A percentile compares a stretch with the other conserved stretches of the same genome.
phyloP scores from a whole-genome alignment of 2,888 invertebrate species.

The Sinopyrophorus schimmeli region DNA sequence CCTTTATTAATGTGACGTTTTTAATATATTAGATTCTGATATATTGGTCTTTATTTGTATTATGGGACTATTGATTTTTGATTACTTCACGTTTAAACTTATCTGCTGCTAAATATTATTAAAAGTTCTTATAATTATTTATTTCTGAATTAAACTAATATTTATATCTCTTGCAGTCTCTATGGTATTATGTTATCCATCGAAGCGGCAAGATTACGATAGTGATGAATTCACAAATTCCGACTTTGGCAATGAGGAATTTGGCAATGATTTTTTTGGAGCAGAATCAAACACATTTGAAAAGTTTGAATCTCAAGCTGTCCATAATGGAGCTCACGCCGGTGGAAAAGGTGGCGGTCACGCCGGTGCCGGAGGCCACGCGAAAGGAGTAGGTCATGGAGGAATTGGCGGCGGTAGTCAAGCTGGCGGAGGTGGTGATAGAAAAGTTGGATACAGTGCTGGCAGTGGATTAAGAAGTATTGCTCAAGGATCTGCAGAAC shows the following conservation, averaged over 20 bases:
- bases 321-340: constrained; percentile 9
- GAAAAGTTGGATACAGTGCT: constrained; percentile 65
- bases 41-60: too few relatives aligned
- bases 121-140: too few relatives aligned
- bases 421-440: constrained; percentile 34
- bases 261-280: constrained; percentile 33
- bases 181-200: constrained; percentile 7
- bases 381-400: background rate
- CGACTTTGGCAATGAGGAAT: constrained; percentile 16
- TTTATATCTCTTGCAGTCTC: constrained; percentile 18
- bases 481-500: constrained; percentile 74
- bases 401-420: constrained; percentile 21
- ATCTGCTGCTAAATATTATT: too few relatives aligned
- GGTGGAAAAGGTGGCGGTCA: constrained; percentile 26
- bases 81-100: too few relatives aligned
- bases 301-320: constrained; percentile 18
- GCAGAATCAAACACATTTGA: constrained; percentile 37
- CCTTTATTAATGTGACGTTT: too few relatives aligned
- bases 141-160: too few relatives aligned
- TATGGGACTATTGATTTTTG: too few relatives aligned
- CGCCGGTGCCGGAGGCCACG: constrained; percentile 1
- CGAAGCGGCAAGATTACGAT: constrained; percentile 29
- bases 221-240: constrained; percentile 18
- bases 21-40: too few relatives aligned
- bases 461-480: constrained; percentile 73